Evolutionary conservation across 2,113 vertebrate species (phyloP), one percentile per base, ranked within the genome.

Genomic region (Rhinopomastus cyanomelas): DNA sequence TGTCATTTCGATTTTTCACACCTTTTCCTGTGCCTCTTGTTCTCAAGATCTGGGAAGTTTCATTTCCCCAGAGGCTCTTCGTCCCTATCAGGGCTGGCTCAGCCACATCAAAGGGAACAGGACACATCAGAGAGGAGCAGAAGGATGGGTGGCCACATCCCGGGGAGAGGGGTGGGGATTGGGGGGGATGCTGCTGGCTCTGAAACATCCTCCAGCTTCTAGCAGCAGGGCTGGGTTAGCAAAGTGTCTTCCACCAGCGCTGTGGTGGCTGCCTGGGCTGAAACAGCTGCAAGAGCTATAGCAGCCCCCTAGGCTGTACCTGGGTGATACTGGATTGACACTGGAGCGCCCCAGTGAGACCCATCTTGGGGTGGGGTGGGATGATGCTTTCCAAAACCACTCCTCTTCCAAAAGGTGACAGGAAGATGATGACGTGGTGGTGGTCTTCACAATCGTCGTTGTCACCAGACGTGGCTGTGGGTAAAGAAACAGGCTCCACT

Each of bases 1-100:
- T 92, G 85, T 95, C 95, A 81, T 73, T 92, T 82, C 86, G 57
- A 72, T 95, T 96, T 73, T 93, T 84, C 85, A 96, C 75, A 68
- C 87, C 32, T 92, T 81, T 93, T 79, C 72, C 61, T 23, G 4
- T 80, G 93, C 80, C 52, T 77, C 59, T 56, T 4, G 14, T 55
- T 91, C 83, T 30, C 9, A 37, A 75, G 88, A 73, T 64, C 69
- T 3, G n/a, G 62, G 88, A 91, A 94, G 92, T 85, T 81, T 93
- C 49, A 91, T 96, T 95, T 96, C 76, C 87, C 87, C 76, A 59
- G 81, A 87, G 92, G 91, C 96, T 89, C 88, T 81, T 65, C 12
- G 82, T 94, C 93, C 87, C 23, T 87, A 90, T 90, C 83, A 78
- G 91, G 83, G 86, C 92, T 94, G 39, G 46, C 92, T 90, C 87